Conservation (phyloP, 1,140 invertebrate species). For the Drosophila triauraria region DNA sequence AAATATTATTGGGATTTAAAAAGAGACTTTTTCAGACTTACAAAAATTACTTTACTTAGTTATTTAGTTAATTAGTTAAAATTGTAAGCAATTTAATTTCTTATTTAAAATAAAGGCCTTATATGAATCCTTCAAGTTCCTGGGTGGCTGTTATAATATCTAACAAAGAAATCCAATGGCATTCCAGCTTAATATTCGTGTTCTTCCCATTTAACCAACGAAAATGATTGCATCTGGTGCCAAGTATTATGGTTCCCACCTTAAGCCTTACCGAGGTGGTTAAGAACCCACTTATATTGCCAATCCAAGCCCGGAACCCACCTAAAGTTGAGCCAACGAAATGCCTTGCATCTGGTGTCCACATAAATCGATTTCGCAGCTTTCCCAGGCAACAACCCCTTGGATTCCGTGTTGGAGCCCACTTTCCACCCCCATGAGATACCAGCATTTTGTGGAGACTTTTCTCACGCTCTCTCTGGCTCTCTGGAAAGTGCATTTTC, state of each 20-base stretch:
- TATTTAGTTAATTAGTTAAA: no score
- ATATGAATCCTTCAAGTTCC: no score
- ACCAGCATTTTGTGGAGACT: slow-evolving; percentile 61
- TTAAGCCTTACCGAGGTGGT: slow-evolving; percentile 11
- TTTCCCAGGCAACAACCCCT: slow-evolving; percentile 35
- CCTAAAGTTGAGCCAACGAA: slow-evolving; percentile 65
- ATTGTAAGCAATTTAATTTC: no score
- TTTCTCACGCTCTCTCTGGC: slow-evolving; percentile 14
- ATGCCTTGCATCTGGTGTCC: slow-evolving; percentile 78
- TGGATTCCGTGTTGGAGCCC: slow-evolving; percentile 45
- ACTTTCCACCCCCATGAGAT: slow-evolving; percentile 33
- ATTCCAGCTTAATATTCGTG: neutral
- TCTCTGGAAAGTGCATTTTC: slow-evolving; percentile 34
- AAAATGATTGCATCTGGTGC: slow-evolving; percentile 47
- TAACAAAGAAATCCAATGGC: neutral
- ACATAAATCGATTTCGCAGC: slow-evolving; percentile 65
- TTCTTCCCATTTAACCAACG: slow-evolving; percentile 18
- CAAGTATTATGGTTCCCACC: slow-evolving; percentile 10
- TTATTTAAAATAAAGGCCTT: no score
- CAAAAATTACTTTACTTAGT: neutral
- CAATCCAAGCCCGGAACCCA: slow-evolving; percentile 47
- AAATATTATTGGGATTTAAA: neutral
- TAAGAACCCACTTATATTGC: slow-evolving; percentile 8
- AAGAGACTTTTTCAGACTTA: neutral
- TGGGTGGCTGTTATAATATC: neutral